phyloP scores from a whole-genome alignment of 1,140 invertebrate genomes.

The Diuraphis noxia region DNA sequence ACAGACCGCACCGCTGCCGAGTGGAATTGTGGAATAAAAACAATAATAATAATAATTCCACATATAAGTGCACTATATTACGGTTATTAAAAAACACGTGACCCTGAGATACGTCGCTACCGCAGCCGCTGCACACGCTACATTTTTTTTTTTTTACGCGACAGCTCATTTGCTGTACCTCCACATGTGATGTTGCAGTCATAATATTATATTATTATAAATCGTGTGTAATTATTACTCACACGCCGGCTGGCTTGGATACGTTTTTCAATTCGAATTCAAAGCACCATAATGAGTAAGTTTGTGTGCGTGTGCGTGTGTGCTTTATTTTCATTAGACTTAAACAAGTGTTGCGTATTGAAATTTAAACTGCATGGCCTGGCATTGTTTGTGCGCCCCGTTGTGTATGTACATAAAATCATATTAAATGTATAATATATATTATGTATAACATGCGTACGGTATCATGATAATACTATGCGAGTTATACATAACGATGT shows the following conservation, averaged over 20 bases:
- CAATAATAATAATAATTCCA: background rate
- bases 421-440: no score
- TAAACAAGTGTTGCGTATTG: constrained; percentile 8
- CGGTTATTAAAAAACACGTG: background rate
- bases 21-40: background rate
- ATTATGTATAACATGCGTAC: no score
- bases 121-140: no score
- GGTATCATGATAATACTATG: background rate
- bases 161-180: no score
- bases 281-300: background rate
- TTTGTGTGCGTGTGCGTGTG: no score
- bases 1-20: no score
- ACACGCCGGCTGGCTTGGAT: no score
- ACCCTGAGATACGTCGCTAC: background rate
- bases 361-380: background rate
- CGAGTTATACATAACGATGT: background rate
- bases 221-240: background rate
- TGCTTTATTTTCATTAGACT: background rate
- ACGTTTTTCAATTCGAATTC: background rate
- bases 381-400: background rate
- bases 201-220: background rate
- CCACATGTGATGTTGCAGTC: no score
- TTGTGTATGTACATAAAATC: no score
- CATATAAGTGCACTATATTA: background rate
- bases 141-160: no score